Evolutionary conservation across 2,797 vertebrate genomes (phyloP).

Genomic region (Rallus crepitans): DNA sequence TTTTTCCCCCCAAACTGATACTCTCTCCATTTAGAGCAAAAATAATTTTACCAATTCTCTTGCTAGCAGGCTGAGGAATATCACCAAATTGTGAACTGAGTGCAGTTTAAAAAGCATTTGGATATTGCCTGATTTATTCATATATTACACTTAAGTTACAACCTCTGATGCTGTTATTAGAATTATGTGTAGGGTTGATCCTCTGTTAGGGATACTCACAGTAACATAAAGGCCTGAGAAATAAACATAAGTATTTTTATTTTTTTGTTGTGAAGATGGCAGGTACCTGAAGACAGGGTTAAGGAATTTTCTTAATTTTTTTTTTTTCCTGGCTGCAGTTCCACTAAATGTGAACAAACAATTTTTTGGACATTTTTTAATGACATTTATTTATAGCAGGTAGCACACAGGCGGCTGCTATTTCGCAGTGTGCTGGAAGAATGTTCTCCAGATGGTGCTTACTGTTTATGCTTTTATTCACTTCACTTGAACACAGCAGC

Average conservation of each 20-base stretch:
- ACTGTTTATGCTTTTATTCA: slow-evolving; percentile 79
- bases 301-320: slow-evolving; percentile 40
- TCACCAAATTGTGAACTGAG: slow-evolving; percentile 22
- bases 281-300: slow-evolving; percentile 37
- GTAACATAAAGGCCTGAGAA: slow-evolving; percentile 49
- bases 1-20: slow-evolving; percentile 1
- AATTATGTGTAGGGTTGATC: neutral
- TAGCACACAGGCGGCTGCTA: slow-evolving; percentile 78
- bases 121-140: slow-evolving; percentile 52
- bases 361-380: slow-evolving; percentile 60
- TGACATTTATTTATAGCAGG: slow-evolving; percentile 82
- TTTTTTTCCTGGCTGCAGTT: slow-evolving; percentile 60
- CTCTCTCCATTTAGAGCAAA: slow-evolving; percentile 41
- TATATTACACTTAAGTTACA: neutral
- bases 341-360: slow-evolving; percentile 74
- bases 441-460: slow-evolving; percentile 82
- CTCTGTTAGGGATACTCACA: slow-evolving; percentile 48
- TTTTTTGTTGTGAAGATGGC: slow-evolving; percentile 50
- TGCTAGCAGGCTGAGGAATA: slow-evolving; percentile 25
- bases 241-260: slow-evolving; percentile 7
- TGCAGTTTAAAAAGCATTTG: slow-evolving; percentile 36
- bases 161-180: slow-evolving; percentile 34
- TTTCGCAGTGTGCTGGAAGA: slow-evolving; percentile 76
- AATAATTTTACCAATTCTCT: slow-evolving; percentile 51
- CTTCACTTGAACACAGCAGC: slow-evolving; percentile 65